Evolutionary conservation across 1,140 invertebrate species (phyloP).

Genomic region (Bombus consobrinus): DNA sequence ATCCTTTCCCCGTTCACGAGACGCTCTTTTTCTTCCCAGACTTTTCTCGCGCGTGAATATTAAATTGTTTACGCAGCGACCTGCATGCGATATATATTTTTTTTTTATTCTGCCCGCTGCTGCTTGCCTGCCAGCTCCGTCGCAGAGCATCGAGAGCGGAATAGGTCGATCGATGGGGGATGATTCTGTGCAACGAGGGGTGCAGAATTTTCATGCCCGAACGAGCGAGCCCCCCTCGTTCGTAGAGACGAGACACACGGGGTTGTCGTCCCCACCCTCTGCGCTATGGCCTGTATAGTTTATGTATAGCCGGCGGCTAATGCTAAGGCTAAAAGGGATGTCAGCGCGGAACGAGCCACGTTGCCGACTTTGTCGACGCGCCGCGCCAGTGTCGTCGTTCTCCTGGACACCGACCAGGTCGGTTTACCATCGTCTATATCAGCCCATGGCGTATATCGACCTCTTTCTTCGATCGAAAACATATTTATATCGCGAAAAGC

Average conservation of each 20-base stretch:
- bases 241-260: slow-evolving; percentile 61
- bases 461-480: background rate
- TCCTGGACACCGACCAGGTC: background rate
- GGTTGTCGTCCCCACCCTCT: slow-evolving; percentile 53
- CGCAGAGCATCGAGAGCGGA: slow-evolving; percentile 54
- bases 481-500: too few relatives aligned
- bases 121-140: background rate
- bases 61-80: slow-evolving; percentile 47
- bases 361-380: slow-evolving; percentile 23
- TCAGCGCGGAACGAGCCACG: slow-evolving; percentile 39
- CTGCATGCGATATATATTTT: slow-evolving; percentile 13
- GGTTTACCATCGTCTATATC: background rate
- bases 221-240: slow-evolving; percentile 60
- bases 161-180: slow-evolving; percentile 65
- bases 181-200: slow-evolving; percentile 72
- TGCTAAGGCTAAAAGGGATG: slow-evolving; percentile 68
- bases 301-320: slow-evolving; percentile 67
- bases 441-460: background rate
- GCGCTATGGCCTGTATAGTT: slow-evolving; percentile 42
- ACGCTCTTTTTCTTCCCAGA: too few relatives aligned
- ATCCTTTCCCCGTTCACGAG: background rate
- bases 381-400: too few relatives aligned
- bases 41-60: slow-evolving; percentile 29
- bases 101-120: background rate
- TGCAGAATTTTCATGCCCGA: slow-evolving; percentile 72